Evolutionary conservation across 2,113 vertebrate species (phyloP).

Genomic region (Coryphaenoides rupestris): DNA sequence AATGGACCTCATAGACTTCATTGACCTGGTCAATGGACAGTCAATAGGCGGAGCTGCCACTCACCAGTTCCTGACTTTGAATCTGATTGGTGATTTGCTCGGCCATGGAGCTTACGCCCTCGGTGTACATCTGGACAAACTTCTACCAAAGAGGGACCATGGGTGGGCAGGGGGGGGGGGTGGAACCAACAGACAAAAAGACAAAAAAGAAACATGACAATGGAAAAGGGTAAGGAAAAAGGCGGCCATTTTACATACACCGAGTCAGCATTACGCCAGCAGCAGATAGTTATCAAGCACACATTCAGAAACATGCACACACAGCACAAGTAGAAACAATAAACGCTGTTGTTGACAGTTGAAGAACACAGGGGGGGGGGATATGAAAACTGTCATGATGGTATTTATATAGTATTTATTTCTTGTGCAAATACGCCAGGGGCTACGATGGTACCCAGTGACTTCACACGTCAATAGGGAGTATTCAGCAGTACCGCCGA

Average conservation of each 20-base stretch:
- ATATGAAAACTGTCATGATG: too few relatives aligned
- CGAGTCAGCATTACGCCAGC: not conserved
- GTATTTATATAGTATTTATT: too few relatives aligned
- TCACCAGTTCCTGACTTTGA: constrained; percentile 87
- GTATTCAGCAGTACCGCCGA: constrained; percentile 27
- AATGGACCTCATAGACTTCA: too few relatives aligned
- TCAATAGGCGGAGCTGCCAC: constrained; percentile 21
- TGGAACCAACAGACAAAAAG: constrained; percentile 4
- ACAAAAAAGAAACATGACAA: too few relatives aligned
- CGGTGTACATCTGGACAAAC: constrained; percentile 89
- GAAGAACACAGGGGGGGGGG: not conserved
- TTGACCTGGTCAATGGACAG: not conserved
- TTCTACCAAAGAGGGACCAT: constrained; percentile 71
- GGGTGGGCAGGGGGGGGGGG: constrained; percentile 7
- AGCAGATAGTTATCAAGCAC: too few relatives aligned
- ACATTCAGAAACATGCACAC: too few relatives aligned
- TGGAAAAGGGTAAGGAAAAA: too few relatives aligned
- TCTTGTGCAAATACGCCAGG: too few relatives aligned
- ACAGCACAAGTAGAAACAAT: not conserved
- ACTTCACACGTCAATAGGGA: constrained; percentile 13
- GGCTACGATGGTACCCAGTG: too few relatives aligned
- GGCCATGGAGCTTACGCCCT: constrained; percentile 89
- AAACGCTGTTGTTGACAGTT: not conserved
- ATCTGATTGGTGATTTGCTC: constrained; percentile 89
- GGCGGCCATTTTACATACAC: too few relatives aligned